Conservation (phyloP, 2,797 vertebrate species). For the Loris lydekkerianus region DNA sequence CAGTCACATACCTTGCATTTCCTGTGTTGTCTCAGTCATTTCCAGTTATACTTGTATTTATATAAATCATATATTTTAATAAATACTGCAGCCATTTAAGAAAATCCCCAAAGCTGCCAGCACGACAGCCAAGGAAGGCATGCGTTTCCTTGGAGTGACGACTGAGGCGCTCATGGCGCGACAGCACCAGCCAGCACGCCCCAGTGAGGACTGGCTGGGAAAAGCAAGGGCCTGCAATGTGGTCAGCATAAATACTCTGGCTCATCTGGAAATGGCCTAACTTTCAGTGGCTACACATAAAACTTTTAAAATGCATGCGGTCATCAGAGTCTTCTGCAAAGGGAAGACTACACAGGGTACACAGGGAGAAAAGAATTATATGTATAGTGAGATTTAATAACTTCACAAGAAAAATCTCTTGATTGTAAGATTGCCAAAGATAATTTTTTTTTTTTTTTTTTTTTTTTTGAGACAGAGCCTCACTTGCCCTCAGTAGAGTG, state of each 20-base stretch:
- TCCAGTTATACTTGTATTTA: neutral
- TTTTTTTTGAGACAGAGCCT: too few species aligned
- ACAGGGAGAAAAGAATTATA: neutral
- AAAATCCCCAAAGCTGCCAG: neutral
- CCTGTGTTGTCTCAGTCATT: neutral
- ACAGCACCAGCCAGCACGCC: fast-evolving
- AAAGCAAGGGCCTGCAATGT: too few species aligned
- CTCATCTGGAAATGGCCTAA: neutral
- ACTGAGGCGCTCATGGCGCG: neutral
- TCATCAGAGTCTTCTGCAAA: neutral
- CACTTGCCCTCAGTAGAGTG: too few species aligned
- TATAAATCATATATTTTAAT: neutral
- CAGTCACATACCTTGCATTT: fast-evolving
- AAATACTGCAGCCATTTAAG: neutral
- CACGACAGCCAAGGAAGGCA: neutral
- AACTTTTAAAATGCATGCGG: neutral
- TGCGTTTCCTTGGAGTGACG: fast-evolving
- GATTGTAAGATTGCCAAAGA: neutral
- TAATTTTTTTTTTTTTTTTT: too few species aligned
- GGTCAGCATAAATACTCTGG: too few species aligned
- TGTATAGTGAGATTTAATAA: neutral
- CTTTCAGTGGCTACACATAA: neutral
- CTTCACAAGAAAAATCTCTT: neutral
- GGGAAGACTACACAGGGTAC: fast-evolving
- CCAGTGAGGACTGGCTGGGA: fast-evolving